Evolutionary conservation across 2,113 vertebrate genomes (phyloP).

Genomic region (Eubucco bourcierii): DNA sequence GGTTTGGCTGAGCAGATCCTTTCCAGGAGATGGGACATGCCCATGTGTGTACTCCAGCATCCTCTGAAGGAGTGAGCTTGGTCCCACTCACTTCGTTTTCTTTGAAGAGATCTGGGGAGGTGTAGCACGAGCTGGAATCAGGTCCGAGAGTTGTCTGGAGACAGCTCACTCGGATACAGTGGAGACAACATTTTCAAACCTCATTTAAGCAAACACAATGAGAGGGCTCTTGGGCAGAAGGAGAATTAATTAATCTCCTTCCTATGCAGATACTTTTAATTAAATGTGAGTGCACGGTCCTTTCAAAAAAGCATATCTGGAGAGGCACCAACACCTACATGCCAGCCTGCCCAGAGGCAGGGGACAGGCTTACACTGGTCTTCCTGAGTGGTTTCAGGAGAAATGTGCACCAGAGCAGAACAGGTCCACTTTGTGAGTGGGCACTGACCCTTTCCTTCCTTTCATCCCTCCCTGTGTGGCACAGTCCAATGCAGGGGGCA

Average conservation of each 20-base stretch:
- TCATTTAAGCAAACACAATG: conserved; percentile 78
- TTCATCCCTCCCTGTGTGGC: rapidly evolving
- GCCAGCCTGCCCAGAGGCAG: not conserved
- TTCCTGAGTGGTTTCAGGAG: not conserved
- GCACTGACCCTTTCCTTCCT: not conserved
- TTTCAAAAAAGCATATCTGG: not conserved
- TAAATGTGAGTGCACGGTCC: conserved; percentile 72
- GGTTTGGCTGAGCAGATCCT: not conserved
- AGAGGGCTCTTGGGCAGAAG: conserved; percentile 78
- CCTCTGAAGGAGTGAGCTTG: not conserved
- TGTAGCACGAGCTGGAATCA: not conserved
- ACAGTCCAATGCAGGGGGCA: rapidly evolving
- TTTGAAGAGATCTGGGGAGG: not conserved
- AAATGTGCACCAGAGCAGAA: not conserved
- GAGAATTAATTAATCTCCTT: conserved; percentile 81
- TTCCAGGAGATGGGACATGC: not conserved
- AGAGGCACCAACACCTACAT: not conserved
- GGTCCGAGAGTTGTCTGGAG: conserved; percentile 71
- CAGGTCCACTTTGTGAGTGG: not conserved
- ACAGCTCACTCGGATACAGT: conserved; percentile 62
- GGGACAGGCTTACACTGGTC: not conserved
- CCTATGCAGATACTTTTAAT: conserved; percentile 79
- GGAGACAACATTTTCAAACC: conserved; percentile 74
- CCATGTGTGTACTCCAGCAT: not conserved
- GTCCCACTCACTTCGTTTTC: not conserved